Percentiles rank a stretch among this genome's conserved stretches.
These are phyloP conservation scores for Andricus curvator DNA, from an alignment of 2,888 invertebrate genomes.

Conservation along the genomic window DNA sequence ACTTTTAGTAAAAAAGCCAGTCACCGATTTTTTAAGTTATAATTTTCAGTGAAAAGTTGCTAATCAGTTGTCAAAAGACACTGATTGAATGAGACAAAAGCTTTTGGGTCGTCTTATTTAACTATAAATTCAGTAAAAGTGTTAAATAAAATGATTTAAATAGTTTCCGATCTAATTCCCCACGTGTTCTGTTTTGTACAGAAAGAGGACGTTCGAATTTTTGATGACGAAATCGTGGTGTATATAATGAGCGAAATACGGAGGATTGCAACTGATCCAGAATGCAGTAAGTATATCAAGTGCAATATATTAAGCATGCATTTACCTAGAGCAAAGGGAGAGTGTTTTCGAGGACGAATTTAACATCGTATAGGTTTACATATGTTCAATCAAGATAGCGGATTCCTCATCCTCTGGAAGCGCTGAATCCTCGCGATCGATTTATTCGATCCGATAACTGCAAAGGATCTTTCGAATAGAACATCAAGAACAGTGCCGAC, in stretches of 20 bases:
- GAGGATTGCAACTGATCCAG: not conserved
- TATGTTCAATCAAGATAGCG: slow-evolving; percentile 7
- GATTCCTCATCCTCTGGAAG: slow-evolving; percentile 46
- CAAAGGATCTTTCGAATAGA: slow-evolving; percentile 31
- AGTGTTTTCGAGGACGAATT: slow-evolving; percentile 1
- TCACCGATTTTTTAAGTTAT: too few relatives aligned
- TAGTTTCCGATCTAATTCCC: too few relatives aligned
- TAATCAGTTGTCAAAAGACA: too few relatives aligned
- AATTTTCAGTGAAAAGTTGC: too few relatives aligned
- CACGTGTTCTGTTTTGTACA: not conserved
- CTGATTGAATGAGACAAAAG: too few relatives aligned
- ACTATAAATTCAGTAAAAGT: too few relatives aligned
- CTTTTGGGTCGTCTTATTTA: too few relatives aligned
- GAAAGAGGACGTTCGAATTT: slow-evolving; percentile 49
- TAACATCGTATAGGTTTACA: not conserved
- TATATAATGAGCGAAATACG: not conserved
- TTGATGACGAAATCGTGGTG: slow-evolving; percentile 43
- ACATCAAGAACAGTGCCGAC: slow-evolving; percentile 18
- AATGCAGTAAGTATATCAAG: not conserved
- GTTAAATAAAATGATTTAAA: too few relatives aligned
- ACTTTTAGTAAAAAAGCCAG: too few relatives aligned
- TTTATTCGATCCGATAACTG: slow-evolving; percentile 46
- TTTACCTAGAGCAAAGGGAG: not conserved
- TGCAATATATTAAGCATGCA: not conserved
- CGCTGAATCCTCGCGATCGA: slow-evolving; percentile 44